A percentile compares a stretch with the other conserved stretches of the same genome.
These are phyloP conservation scores for Orius insidiosus DNA, from an alignment of 1,140 invertebrate genomes.

Conservation along the genomic window DNA sequence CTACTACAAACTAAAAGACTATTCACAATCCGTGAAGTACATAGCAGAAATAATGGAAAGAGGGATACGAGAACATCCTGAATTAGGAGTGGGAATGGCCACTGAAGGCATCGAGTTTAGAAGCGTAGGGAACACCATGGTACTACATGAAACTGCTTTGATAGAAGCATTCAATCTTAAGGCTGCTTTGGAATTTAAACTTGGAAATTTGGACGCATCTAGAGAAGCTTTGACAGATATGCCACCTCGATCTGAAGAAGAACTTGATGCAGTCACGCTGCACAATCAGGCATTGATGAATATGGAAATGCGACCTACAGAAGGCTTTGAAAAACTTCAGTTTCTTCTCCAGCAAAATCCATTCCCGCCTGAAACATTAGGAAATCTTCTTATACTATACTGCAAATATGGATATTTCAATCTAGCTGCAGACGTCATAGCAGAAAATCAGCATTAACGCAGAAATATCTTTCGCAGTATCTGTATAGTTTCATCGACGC, in stretches of 20 bases:
- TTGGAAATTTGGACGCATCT: slow-evolving; percentile 85
- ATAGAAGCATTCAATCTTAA: slow-evolving; percentile 98
- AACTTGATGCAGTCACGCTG: slow-evolving; percentile 92
- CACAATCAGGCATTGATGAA: slow-evolving; percentile 97
- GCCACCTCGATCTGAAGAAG: slow-evolving; percentile 90
- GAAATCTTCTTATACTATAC: slow-evolving; percentile 87
- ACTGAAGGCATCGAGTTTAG: slow-evolving; percentile 94
- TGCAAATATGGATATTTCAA: slow-evolving; percentile 97
- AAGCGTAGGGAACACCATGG: slow-evolving; percentile 93
- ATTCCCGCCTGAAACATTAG: slow-evolving; percentile 94
- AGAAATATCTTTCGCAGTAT: slow-evolving; percentile 87
- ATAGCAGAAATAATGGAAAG: slow-evolving; percentile 92
- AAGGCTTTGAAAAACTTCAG: slow-evolving; percentile 93
- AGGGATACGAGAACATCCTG: slow-evolving; percentile 92
- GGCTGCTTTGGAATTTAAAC: slow-evolving; percentile 93
- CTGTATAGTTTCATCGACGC: slow-evolving; percentile 83
- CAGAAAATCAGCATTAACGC: slow-evolving; percentile 95
- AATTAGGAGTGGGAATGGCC: slow-evolving; percentile 91
- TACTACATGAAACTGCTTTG: slow-evolving; percentile 87
- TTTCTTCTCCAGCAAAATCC: slow-evolving; percentile 91
- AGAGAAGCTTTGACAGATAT: slow-evolving; percentile 92
- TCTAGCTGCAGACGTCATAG: slow-evolving; percentile 91
- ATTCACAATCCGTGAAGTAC: slow-evolving; percentile 73
- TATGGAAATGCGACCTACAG: slow-evolving; percentile 72
- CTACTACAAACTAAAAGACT: slow-evolving; percentile 89